Conservation (phyloP, 2,113 vertebrate genomes). For the Gobio gobio region DNA sequence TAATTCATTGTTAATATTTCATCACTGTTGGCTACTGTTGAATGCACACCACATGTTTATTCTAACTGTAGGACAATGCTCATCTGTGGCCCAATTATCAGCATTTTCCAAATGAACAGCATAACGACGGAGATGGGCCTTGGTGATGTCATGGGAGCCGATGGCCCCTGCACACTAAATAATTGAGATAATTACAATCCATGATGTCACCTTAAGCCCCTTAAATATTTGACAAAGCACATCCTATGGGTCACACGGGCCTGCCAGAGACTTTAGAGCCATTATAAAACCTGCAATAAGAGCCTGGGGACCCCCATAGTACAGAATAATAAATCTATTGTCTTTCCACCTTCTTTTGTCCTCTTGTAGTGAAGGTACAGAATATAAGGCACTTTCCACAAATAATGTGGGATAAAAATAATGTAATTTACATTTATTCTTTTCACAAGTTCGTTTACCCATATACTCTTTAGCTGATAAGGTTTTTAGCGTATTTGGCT, state of each 20-base stretch:
- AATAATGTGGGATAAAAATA: not conserved
- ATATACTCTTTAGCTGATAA: too few relatives aligned
- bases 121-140: constrained; percentile 37
- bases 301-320: constrained; percentile 48
- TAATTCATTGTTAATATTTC: not conserved
- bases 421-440: too few relatives aligned
- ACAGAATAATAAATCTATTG: constrained; percentile 53
- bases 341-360: constrained; percentile 19
- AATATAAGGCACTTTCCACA: not conserved
- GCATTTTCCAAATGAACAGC: constrained; percentile 29
- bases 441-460: too few relatives aligned
- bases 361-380: not conserved
- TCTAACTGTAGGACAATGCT: not conserved
- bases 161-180: constrained; percentile 54
- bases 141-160: constrained; percentile 60
- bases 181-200: constrained; percentile 63
- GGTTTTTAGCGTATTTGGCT: too few relatives aligned
- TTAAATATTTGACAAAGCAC: constrained; percentile 68
- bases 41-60: not conserved
- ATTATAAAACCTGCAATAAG: constrained; percentile 61
- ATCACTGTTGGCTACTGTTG: not conserved
- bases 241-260: constrained; percentile 53
- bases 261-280: constrained; percentile 50
- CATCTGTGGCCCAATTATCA: not conserved
- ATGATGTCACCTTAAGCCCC: constrained; percentile 65